phyloP scores from a whole-genome alignment of 2,113 vertebrate species.

The Oreochromis spilurus region DNA sequence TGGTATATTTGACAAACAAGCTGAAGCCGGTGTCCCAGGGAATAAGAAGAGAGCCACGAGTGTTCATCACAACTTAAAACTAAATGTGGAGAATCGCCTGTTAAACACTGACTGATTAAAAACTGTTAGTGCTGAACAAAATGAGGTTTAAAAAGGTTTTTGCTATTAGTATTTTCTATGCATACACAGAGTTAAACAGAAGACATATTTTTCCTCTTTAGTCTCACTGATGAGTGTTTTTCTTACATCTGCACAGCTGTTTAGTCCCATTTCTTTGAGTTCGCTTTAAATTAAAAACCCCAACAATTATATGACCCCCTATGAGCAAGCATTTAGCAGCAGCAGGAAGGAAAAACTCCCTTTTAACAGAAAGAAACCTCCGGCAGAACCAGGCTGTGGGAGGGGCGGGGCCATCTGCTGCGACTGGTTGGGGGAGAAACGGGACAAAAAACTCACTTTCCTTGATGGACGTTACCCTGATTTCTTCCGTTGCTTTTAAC shows the following conservation, averaged over 20 bases:
- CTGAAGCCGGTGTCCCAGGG: background rate
- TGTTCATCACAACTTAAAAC: background rate
- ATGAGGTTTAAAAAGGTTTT: background rate
- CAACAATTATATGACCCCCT: background rate
- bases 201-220: background rate
- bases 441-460: background rate
- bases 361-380: background rate
- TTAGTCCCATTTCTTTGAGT: background rate
- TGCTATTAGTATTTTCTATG: background rate
- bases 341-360: background rate
- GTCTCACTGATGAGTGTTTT: background rate
- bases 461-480: background rate
- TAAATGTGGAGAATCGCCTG: background rate
- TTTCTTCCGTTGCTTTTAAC: background rate
- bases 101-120: background rate
- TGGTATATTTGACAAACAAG: no score
- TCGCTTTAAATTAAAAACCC: no score
- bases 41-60: background rate
- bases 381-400: fast-evolving
- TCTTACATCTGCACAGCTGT: background rate
- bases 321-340: background rate
- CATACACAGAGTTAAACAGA: fast-evolving
- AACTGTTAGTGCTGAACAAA: background rate
- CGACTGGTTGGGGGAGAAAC: fast-evolving
- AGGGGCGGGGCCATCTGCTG: background rate